Evolutionary conservation across 1,140 invertebrate genomes (phyloP), one percentile per base, ranked within the genome.

Genomic region (Neoseiulus cucumeris): DNA sequence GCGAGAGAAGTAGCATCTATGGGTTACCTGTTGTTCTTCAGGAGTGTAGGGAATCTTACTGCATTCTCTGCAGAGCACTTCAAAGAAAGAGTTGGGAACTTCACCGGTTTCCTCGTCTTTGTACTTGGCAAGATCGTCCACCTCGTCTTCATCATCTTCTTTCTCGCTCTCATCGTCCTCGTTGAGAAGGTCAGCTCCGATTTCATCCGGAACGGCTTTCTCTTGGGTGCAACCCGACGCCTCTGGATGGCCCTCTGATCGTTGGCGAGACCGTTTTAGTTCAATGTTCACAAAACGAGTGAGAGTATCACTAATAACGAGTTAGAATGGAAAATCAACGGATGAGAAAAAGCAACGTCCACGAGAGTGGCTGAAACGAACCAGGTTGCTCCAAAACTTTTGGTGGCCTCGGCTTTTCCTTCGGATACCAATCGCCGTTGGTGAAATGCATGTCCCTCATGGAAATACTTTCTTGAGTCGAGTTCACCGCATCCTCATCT

Each of bases 361-460:
- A 39, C 33, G 33, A 39, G 33, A 39, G 9, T 33, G 4, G 28
- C 42, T 12, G 42, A 44, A 44, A 47, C 45, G 4, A 5, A 47
- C 45, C 45, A 5, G 45, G 4, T 47, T 14, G 4, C 45, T 59
- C 51, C 14, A 20, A 9, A 59, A 33, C 4, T 25, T 25, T 25
- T 25, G 51, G 14, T 14, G 22, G 14, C 33, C 22, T 59, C 51
- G 51, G 51, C 51, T 59, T 59, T 59, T 59, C 51, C 9, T 59
- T 33, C 25, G 51, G 51, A 59, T 20, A 59, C 51, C 51, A 59
- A 25, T 59, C 51, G 17, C 51, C 51, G 33, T 59, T 59, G 1
- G 51, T 59, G 22, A 59, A 59, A 33, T 59, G 51, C 51, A 59
- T 59, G 51, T 17, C 22, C 9, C 9, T 59, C 51, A 59, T 59